A percentile compares a stretch with the other conserved stretches of the same genome.
Evolutionary conservation across 1,140 invertebrate genomes (phyloP).

Genomic region (Subanguina moxae): DNA sequence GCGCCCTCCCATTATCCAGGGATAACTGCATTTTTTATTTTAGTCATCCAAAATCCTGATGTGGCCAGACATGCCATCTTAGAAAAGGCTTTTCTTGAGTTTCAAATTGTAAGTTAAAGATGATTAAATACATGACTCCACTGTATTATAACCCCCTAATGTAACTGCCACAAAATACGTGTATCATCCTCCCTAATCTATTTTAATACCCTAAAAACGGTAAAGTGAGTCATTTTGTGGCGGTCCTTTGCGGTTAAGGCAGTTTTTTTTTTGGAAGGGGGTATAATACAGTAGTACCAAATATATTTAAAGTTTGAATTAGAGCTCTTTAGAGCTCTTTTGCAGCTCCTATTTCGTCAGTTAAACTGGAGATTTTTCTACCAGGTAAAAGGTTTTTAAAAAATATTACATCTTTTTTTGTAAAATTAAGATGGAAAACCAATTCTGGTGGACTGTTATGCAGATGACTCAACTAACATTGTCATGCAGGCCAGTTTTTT

Average conservation of each 20-base stretch:
- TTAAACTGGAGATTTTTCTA: slow-evolving; percentile 43
- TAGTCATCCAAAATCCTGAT: slow-evolving; percentile 40
- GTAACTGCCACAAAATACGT: too few species aligned
- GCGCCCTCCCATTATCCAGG: too few species aligned
- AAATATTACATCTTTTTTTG: too few species aligned
- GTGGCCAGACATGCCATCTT: slow-evolving; percentile 35
- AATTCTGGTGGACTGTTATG: slow-evolving; percentile 35
- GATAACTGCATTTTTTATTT: too few species aligned
- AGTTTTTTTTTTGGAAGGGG: too few species aligned
- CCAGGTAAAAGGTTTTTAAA: slow-evolving; percentile 1
- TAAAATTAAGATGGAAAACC: slow-evolving; percentile 25
- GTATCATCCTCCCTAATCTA: too few species aligned
- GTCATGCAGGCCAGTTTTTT: slow-evolving; percentile 39
- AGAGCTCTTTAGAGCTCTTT: slow-evolving; percentile 29
- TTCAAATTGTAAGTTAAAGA: slow-evolving; percentile 43
- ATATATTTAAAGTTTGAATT: too few species aligned
- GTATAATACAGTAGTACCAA: too few species aligned
- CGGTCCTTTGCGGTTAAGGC: too few species aligned
- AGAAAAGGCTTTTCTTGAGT: slow-evolving; percentile 40
- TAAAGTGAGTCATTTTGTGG: too few species aligned
- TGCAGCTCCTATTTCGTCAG: slow-evolving; percentile 13
- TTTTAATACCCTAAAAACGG: too few species aligned
- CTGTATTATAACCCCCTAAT: too few species aligned
- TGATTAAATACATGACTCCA: background rate
- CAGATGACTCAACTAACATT: slow-evolving; percentile 41